Evolutionary conservation across 2,797 vertebrate genomes (phyloP).

Genomic region (Sebastes glaucus): DNA sequence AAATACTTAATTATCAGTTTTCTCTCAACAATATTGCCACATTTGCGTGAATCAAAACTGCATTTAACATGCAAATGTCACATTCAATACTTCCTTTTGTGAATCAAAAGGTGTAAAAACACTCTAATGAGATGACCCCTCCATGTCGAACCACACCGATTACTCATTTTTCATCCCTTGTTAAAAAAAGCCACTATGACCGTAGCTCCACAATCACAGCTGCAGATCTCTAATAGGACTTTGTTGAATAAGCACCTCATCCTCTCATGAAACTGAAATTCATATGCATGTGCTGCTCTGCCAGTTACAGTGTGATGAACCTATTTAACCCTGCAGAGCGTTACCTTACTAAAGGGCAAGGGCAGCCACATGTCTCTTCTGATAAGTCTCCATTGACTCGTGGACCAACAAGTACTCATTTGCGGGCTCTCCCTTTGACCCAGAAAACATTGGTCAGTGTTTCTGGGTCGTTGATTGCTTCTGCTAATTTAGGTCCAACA

Average conservation of each 20-base stretch:
- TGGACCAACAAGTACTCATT: not conserved
- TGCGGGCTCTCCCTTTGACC: not conserved
- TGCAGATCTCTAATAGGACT: conserved; percentile 7
- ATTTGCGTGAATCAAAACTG: not conserved
- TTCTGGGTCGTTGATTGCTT: not conserved
- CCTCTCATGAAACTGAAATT: conserved; percentile 13
- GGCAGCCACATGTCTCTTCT: not conserved
- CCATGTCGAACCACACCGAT: conserved; percentile 14
- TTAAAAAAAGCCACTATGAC: not conserved
- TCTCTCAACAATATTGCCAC: not conserved
- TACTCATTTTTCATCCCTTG: conserved; percentile 13
- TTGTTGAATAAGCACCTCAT: conserved; percentile 20
- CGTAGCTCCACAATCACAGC: conserved; percentile 2
- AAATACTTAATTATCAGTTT: not conserved
- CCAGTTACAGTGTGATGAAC: conserved; percentile 22
- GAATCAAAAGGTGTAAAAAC: not conserved
- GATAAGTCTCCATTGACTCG: not conserved
- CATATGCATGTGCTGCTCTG: conserved; percentile 10
- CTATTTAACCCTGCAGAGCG: conserved; percentile 23
- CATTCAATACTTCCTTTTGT: not conserved
- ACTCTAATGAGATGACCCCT: not conserved
- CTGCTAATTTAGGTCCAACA: not conserved
- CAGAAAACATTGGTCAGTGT: not conserved
- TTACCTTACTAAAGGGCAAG: not conserved
- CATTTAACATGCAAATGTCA: conserved; percentile 10